These are phyloP conservation scores for Cyanoliseus patagonus DNA, from an alignment of 2,113 vertebrate species.

Conservation along the genomic window DNA sequence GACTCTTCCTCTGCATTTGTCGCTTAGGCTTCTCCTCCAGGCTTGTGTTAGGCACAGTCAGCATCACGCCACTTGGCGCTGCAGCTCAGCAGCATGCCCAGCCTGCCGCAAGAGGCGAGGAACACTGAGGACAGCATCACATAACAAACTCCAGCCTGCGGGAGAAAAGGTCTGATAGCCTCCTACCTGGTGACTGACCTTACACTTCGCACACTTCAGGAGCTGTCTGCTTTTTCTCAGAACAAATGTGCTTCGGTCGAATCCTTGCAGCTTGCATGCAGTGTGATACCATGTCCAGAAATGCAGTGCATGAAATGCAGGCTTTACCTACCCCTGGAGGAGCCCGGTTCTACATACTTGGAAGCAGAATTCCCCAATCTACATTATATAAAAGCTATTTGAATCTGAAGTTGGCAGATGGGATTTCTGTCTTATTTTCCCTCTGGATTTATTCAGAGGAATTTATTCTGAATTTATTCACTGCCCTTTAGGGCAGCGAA, in stretches of 20 bases:
- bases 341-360: not conserved
- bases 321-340: not conserved
- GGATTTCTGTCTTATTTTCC: not conserved
- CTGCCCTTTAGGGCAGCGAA: not conserved
- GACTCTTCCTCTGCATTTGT: not conserved
- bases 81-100: not conserved
- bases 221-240: not conserved
- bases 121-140: accelerated
- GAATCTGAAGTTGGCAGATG: not conserved
- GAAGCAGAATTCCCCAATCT: not conserved
- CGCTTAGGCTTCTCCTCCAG: not conserved
- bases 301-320: not conserved
- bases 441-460: not conserved
- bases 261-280: not conserved
- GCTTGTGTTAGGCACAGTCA: not conserved
- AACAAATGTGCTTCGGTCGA: not conserved
- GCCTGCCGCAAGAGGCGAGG: not conserved
- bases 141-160: not conserved
- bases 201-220: not conserved
- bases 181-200: not conserved
- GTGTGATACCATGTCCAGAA: not conserved
- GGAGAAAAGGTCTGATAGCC: not conserved
- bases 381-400: not conserved
- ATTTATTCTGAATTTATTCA: no score
- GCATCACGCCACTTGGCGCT: not conserved